Evolutionary conservation across 2,888 invertebrate species (phyloP), one percentile per base, ranked within the genome.

Genomic region (Pediacus dermestoides): DNA sequence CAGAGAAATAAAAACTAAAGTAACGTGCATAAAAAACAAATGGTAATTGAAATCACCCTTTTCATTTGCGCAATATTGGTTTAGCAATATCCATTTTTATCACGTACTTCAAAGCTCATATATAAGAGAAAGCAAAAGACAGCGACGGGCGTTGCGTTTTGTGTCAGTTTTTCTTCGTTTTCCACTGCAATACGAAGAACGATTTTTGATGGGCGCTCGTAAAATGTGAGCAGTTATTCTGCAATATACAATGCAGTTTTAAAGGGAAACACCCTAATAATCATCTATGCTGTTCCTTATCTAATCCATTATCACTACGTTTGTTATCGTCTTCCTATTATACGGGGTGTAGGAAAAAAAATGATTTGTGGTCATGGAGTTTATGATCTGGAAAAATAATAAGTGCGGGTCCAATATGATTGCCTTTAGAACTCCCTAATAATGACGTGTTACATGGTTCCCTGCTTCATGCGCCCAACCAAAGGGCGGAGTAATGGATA

Each of bases 311-410:
- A 47, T 51, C 47, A 42, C 7, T n/a, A n/a, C 45, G 50, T 39
- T 42, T 40, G 47, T 37, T 44, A 43, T 45, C 43, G 34, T 37
- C 33, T 41, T 32, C 48, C 46, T 52, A 18, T n/a, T 18, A 18
- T 18, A 18, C 21, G 21, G 21, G 21, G 21, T 18, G 21, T 18
- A 28, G 25, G 36, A 43, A 44, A 53, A 53, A 55, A 51, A 53
- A 52, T 60, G 60, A 60, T 60, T 60, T 60, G 58, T 56, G 53
- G 42, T 43, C 37, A 46, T 42, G 52, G 48, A 54, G 46, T 60
- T 59, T 60, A 60, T 60, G 60, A 59, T 57, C 56, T 55, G 59
- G 60, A 60, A 60, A 60, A 60, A 60, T 60, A 60, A 60, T 60
- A 60, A 60, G 60, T 58, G 54, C 57, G 57, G 57, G 21, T 55